Evolutionary conservation across 2,888 invertebrate genomes (phyloP).

Genomic region (Apotomis turbidana): DNA sequence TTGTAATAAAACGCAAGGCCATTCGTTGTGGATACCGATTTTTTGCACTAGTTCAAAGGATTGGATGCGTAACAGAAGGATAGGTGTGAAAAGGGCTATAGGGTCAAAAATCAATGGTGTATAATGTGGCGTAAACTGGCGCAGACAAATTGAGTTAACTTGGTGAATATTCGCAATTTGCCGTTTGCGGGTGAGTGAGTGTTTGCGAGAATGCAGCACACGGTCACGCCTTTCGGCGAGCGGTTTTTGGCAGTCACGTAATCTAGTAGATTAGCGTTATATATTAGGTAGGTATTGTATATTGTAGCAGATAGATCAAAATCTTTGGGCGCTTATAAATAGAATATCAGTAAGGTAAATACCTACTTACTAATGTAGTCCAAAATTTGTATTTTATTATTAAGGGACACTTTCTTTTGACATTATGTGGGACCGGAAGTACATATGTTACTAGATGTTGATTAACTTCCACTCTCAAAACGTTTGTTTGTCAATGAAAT

Average conservation of each 20-base stretch:
- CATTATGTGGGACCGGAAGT: too few species aligned
- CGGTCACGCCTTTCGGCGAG: conserved; percentile 44
- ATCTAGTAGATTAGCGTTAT: too few species aligned
- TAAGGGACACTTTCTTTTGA: too few species aligned
- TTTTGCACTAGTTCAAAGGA: neutral
- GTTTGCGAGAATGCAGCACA: conserved; percentile 46
- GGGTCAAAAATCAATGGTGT: conserved; percentile 38
- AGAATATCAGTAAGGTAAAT: too few species aligned
- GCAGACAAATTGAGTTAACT: conserved; percentile 54
- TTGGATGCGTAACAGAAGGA: neutral
- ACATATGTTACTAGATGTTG: too few species aligned
- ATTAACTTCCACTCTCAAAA: too few species aligned
- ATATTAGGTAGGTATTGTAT: too few species aligned
- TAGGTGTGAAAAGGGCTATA: neutral
- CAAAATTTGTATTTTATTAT: too few species aligned
- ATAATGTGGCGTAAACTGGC: conserved; percentile 44
- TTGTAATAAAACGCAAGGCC: conserved; percentile 6
- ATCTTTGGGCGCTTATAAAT: too few species aligned
- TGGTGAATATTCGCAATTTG: conserved; percentile 48
- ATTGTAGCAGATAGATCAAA: too few species aligned
- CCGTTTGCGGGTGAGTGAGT: conserved; percentile 45
- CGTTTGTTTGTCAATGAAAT: too few species aligned
- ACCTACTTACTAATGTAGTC: too few species aligned
- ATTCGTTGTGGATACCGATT: neutral
- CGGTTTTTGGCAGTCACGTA: neutral